phyloP scores from a whole-genome alignment of 2,888 invertebrate genomes.

The Antheraea yamamai region DNA sequence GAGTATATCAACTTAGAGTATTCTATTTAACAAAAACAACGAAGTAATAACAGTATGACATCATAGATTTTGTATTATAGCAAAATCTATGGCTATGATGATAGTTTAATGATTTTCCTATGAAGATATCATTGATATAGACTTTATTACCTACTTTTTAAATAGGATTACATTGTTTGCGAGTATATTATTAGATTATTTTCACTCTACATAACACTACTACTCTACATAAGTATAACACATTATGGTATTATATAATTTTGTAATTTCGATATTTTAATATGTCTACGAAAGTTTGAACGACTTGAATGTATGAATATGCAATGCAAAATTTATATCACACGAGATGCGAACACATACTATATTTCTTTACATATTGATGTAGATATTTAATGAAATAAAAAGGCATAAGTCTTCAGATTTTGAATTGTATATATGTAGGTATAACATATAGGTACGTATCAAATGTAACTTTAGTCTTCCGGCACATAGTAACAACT shows the following conservation, averaged over 20 bases:
- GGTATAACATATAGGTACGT: too few species aligned
- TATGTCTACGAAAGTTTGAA: too few species aligned
- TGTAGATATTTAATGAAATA: too few species aligned
- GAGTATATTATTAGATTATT: too few species aligned
- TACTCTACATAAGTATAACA: too few species aligned
- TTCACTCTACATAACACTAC: too few species aligned
- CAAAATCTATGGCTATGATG: background rate
- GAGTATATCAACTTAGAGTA: background rate
- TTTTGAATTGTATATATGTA: too few species aligned
- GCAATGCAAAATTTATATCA: background rate
- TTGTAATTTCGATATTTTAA: background rate
- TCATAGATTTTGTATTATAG: background rate
- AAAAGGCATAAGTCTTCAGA: too few species aligned
- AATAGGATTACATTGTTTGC: too few species aligned
- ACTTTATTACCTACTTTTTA: background rate
- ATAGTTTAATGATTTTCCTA: background rate
- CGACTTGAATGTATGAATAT: background rate
- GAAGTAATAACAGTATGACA: background rate
- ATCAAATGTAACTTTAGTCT: background rate
- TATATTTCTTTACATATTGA: too few species aligned
- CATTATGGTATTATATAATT: background rate
- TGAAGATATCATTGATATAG: background rate
- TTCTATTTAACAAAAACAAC: background rate
- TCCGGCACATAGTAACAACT: background rate
- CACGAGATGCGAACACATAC: too few species aligned